These are phyloP conservation scores for Rhodophaea formosa DNA, from an alignment of 2,888 invertebrate species.

Conservation along the genomic window DNA sequence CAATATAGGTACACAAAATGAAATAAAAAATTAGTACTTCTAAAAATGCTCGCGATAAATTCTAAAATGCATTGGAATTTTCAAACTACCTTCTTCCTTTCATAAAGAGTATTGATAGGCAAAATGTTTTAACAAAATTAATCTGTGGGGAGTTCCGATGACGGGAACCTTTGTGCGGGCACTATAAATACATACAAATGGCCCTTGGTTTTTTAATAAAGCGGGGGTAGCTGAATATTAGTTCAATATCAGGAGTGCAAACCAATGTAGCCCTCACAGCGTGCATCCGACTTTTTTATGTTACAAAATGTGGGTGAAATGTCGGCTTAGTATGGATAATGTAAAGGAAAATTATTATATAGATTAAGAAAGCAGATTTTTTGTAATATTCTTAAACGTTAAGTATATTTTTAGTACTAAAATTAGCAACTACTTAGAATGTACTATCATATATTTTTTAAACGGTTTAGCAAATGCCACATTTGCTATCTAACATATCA, in stretches of 20 bases:
- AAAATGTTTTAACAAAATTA: slow-evolving; percentile 74
- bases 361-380: neutral
- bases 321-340: slow-evolving; percentile 39
- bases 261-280: slow-evolving; percentile 71
- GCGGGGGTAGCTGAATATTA: slow-evolving; percentile 77
- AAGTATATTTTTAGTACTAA: too few relatives aligned
- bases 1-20: too few relatives aligned
- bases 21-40: too few relatives aligned
- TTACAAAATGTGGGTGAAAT: slow-evolving; percentile 46
- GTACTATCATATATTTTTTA: too few relatives aligned
- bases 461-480: too few relatives aligned
- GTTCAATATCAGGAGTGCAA: slow-evolving; percentile 78
- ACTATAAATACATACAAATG: slow-evolving; percentile 78
- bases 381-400: too few relatives aligned
- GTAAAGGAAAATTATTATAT: neutral
- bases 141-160: slow-evolving; percentile 67
- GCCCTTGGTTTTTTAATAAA: slow-evolving; percentile 78
- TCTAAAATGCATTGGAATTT: slow-evolving; percentile 12
- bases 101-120: slow-evolving; percentile 38
- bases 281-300: slow-evolving; percentile 60
- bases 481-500: too few relatives aligned
- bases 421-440: too few relatives aligned
- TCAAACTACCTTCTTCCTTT: slow-evolving; percentile 13
- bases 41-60: neutral
- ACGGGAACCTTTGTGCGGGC: slow-evolving; percentile 57